Evolutionary conservation across 2,113 vertebrate genomes (phyloP).

Genomic region (Siphamia tubifer): DNA sequence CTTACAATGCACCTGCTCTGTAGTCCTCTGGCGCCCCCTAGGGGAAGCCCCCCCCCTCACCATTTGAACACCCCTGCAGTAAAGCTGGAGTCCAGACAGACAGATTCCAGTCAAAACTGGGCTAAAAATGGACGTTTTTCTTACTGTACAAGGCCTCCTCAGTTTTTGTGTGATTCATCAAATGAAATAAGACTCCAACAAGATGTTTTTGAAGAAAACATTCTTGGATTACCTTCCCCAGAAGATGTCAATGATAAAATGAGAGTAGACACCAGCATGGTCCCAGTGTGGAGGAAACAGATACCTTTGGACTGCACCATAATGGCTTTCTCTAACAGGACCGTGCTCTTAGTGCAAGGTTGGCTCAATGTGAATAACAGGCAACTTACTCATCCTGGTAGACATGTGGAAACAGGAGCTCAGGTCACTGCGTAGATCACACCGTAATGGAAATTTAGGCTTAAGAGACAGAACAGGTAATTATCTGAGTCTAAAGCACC

Average conservation of each 20-base stretch:
- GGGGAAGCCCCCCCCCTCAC: too few relatives aligned
- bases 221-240: conserved; percentile 50
- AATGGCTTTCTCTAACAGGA: conserved; percentile 57
- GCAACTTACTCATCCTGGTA: conserved; percentile 49
- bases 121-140: conserved; percentile 12
- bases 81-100: background rate
- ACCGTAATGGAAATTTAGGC: too few relatives aligned
- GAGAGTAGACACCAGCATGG: conserved; percentile 46
- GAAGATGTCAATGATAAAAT: conserved; percentile 60
- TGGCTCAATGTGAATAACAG: conserved; percentile 60
- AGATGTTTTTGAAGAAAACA: conserved; percentile 52
- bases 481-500: too few relatives aligned
- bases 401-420: conserved; percentile 47
- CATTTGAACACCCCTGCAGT: too few relatives aligned
- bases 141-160: background rate
- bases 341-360: conserved; percentile 41
- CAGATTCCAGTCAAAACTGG: background rate
- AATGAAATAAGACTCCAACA: conserved; percentile 6
- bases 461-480: too few relatives aligned
- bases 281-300: conserved; percentile 61
- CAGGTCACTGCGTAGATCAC: conserved; percentile 27
- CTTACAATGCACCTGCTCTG: too few relatives aligned
- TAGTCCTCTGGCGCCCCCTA: too few relatives aligned
- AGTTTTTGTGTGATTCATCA: conserved; percentile 11
- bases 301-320: conserved; percentile 47